Conservation (phyloP, 2,888 invertebrate species). For the Brachyptera risi region DNA sequence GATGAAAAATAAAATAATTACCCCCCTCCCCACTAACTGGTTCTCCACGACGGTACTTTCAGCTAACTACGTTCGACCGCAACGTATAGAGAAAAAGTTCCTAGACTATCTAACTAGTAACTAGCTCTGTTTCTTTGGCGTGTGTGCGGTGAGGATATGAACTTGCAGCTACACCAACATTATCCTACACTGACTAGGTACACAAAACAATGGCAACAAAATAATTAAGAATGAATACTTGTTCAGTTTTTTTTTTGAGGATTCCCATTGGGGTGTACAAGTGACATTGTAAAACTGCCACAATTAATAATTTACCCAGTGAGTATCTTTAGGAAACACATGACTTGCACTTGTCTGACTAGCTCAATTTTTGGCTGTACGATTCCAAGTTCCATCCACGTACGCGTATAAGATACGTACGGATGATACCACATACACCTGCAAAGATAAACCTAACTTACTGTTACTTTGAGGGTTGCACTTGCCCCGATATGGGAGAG, state of each 20-base stretch:
- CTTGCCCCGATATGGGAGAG: slow-evolving; percentile 27
- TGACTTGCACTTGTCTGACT: slow-evolving; percentile 37
- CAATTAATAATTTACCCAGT: slow-evolving; percentile 19
- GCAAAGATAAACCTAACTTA: slow-evolving; percentile 31
- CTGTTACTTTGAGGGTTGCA: slow-evolving; percentile 31
- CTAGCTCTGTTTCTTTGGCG: slow-evolving; percentile 7
- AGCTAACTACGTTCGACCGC: slow-evolving; percentile 7
- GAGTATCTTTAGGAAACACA: slow-evolving; percentile 34
- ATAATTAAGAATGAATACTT: slow-evolving; percentile 23
- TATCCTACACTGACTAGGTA: slow-evolving; percentile 24
- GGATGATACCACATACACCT: slow-evolving; percentile 33
- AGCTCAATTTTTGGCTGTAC: slow-evolving; percentile 35
- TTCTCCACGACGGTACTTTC: neutral
- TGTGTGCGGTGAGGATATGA: slow-evolving; percentile 5
- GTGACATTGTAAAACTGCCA: slow-evolving; percentile 22
- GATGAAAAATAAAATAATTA: slow-evolving; percentile 6
- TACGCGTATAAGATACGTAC: slow-evolving; percentile 31
- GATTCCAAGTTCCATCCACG: slow-evolving; percentile 31
- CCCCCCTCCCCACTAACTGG: slow-evolving; percentile 4
- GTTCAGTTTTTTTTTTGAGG: slow-evolving; percentile 32
- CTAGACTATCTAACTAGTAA: neutral
- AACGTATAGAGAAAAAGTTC: slow-evolving; percentile 2
- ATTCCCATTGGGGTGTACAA: slow-evolving; percentile 24
- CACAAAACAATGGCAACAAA: slow-evolving; percentile 25
- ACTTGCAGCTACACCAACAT: slow-evolving; percentile 23